Evolutionary conservation across 2,113 vertebrate genomes (phyloP).

Genomic region (Xenopus laevis): DNA sequence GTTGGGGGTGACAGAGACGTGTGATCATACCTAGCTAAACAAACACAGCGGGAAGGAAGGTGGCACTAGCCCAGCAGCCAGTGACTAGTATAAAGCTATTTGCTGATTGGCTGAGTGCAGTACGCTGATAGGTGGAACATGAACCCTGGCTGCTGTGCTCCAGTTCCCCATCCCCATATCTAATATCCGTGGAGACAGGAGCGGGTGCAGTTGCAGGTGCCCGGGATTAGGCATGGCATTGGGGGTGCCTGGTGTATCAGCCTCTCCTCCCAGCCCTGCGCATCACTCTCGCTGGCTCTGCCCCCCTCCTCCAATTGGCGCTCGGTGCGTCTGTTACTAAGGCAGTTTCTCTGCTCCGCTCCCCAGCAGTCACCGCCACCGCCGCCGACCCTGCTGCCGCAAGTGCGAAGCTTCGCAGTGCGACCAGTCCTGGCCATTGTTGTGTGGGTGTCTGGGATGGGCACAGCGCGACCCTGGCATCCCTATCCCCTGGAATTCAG

Average conservation of each 20-base stretch:
- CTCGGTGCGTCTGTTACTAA: conserved; percentile 37
- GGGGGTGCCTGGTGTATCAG: background rate
- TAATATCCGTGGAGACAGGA: background rate
- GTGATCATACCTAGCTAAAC: too few species aligned
- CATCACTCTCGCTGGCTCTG: conserved; percentile 19
- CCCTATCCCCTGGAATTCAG: background rate
- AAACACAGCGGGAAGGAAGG: background rate
- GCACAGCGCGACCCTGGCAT: background rate
- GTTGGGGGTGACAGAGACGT: too few species aligned
- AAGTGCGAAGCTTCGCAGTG: background rate
- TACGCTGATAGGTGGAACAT: background rate
- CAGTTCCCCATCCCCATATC: background rate
- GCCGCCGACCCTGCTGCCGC: background rate
- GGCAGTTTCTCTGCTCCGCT: conserved; percentile 16
- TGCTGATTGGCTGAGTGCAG: background rate
- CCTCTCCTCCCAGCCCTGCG: conserved; percentile 5
- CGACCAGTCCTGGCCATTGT: conserved; percentile 19
- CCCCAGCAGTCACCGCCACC: background rate
- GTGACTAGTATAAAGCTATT: background rate
- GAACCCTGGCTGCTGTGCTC: background rate
- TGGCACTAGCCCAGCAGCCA: background rate
- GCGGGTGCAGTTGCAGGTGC: background rate
- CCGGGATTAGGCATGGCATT: background rate
- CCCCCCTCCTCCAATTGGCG: conserved; percentile 28
- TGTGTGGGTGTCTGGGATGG: conserved; percentile 18